phyloP scores from a whole-genome alignment of 2,797 vertebrate species.

The Danio kyathit region DNA sequence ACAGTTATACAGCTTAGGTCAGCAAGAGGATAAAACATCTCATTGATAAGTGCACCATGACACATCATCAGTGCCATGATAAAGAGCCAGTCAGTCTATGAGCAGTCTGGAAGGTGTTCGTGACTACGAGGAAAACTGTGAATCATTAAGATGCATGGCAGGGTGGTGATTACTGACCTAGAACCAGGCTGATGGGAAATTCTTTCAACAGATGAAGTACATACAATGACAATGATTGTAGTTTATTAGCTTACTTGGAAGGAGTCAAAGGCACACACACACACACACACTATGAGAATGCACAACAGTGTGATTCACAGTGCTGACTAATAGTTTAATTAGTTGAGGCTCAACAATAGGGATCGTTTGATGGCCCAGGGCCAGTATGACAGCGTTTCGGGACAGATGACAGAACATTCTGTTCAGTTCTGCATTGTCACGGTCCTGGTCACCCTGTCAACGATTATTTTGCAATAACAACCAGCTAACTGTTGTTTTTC shows the following conservation, averaged over 20 bases:
- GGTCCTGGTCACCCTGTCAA: neutral
- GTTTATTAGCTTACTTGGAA: neutral
- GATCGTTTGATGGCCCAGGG: neutral
- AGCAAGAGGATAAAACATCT: neutral
- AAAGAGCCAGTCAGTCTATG: conserved; percentile 33
- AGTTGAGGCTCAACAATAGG: neutral
- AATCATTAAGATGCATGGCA: conserved; percentile 34
- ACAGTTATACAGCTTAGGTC: conserved; percentile 29
- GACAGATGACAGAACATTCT: neutral
- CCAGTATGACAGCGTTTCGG: neutral
- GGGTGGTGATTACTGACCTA: conserved; percentile 4
- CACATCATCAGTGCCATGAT: conserved; percentile 29
- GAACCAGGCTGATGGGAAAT: conserved; percentile 31
- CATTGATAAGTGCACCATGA: conserved; percentile 27
- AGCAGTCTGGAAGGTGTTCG: conserved; percentile 12
- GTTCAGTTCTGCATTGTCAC: neutral
- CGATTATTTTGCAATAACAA: neutral
- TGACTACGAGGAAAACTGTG: conserved; percentile 29
- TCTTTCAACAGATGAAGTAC: conserved; percentile 8
- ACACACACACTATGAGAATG: neutral
- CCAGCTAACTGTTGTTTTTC: neutral
- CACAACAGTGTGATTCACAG: neutral
- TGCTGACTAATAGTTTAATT: conserved; percentile 2
- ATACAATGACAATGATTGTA: neutral
- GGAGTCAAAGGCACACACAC: neutral